Evolutionary conservation across 2,888 invertebrate genomes (phyloP), one percentile per base, ranked within the genome.

Genomic region (Poecilobothrus nobilitatus): DNA sequence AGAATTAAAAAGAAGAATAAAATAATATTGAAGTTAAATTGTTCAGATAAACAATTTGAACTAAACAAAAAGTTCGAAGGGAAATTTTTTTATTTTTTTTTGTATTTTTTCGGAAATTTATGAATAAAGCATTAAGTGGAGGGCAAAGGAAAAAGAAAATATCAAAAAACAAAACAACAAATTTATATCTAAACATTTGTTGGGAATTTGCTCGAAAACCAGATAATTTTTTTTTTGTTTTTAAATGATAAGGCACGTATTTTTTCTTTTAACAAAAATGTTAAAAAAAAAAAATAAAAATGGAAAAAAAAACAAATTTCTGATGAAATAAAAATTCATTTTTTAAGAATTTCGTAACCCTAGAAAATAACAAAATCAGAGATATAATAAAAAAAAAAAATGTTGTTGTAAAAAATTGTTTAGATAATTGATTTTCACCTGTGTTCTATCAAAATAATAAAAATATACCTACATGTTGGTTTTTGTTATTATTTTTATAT

Each of bases 391-490:
- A 27, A 27, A 27, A 27, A 27, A 27, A 4, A 27, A 27, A 27
- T 27, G 27, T 27, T 27, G 5, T 27, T 27, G 27, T 27, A 27
- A 27, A 27, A 37, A 37, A 18, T 53, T 53, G 53, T 53, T 53
- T 53, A 53, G 53, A 53, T 53, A 53, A 53, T 53, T 53, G 18
- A 53, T 53, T 53, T 53, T 53, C 53, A 53, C 53, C 53, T 53
- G 53, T 53, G 6, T 53, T 53, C 15, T 53, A 53, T 53, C 53
- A 53, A 53, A 53, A 18, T 53, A 18, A 44, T n/a, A n/a, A n/a
- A n/a, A n/a, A n/a, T n/a, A n/a, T n/a, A n/a, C n/a, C n/a, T 18
- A 18, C 3, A 18, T 18, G 5, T 18, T 12, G 6, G 12, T 44
- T 44, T 44, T 44, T 44, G 15, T 53, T 53, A 2, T 53, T 53